Evolutionary conservation across 1,140 invertebrate species (phyloP).

Genomic region (Gonioctena quinquepunctata): DNA sequence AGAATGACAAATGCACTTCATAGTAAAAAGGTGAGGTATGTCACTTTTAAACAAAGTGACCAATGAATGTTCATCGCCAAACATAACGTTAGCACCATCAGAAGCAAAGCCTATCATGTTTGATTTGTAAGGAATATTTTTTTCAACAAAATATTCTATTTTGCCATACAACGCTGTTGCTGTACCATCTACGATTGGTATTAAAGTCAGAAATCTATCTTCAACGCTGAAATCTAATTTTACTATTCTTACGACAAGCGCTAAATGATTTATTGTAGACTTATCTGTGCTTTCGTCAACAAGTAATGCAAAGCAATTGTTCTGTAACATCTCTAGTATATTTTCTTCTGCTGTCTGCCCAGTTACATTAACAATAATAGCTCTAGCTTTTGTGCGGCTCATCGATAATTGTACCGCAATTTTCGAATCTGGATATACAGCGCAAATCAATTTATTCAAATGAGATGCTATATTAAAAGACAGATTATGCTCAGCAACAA

Average conservation of each 20-base stretch:
- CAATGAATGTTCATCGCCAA: conserved; percentile 50
- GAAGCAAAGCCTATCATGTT: conserved; percentile 53
- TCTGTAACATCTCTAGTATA: neutral
- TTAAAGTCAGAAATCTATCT: conserved; percentile 46
- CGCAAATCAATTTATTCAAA: neutral
- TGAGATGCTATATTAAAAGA: neutral
- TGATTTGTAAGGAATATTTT: conserved; percentile 49
- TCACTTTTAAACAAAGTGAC: conserved; percentile 4
- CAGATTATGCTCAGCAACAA: conserved; percentile 10
- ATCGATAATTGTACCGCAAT: conserved; percentile 25
- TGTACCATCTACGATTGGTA: conserved; percentile 42
- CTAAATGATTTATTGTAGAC: conserved; percentile 8
- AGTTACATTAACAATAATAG: conserved; percentile 18
- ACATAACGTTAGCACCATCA: conserved; percentile 52
- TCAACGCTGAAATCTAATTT: conserved; percentile 22
- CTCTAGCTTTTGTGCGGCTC: conserved; percentile 24
- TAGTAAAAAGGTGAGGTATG: conserved; percentile 11
- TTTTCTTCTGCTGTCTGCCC: neutral
- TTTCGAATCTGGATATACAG: conserved; percentile 17
- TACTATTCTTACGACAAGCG: neutral
- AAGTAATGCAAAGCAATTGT: conserved; percentile 7
- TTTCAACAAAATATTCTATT: conserved; percentile 41
- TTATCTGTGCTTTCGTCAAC: conserved; percentile 16
- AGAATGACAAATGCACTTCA: conserved; percentile 21
- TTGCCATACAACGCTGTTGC: conserved; percentile 37